Evolutionary conservation across 2,797 vertebrate genomes (phyloP), one percentile per base, ranked within the genome.

Genomic region (Chelonia mydas): DNA sequence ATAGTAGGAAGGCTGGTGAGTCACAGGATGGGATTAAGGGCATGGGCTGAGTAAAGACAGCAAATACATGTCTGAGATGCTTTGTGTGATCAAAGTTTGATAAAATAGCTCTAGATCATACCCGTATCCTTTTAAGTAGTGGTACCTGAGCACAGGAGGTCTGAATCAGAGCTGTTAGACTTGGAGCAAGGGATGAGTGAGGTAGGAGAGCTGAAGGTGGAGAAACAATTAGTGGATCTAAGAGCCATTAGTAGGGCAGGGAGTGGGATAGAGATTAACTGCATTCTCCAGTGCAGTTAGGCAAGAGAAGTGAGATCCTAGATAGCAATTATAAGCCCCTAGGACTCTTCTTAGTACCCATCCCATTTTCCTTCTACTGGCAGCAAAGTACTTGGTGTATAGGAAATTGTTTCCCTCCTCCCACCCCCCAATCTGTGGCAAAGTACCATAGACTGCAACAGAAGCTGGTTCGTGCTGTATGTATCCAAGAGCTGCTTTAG

Each of bases 1-100:
- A 0, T 49, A 88, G 0, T 41, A 4, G 53, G 4, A 4, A 3
- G 27, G 54, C 80, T 82, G 45, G 88, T 59, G 85, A 95, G 54
- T 84, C 57, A 21, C 1, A 65, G 80, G 51, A 25, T 80, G 83
- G 11, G 81, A 77, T 31, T 15, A 15, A 33, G 83, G 59, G 53
- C 53, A 3, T 76, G 23, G 11, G 57, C 78, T 92, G 87, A 65
- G 37, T 65, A 41, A 86, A 82, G 55, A 12, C n/a, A 28, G 27
- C 1, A 9, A 57, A 57, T 41, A 93, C 53, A 23, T 76, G 94
- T 50, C 53, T 84, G 33, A 33, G n/a, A 3, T 0, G 37, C 86
- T 4, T 87, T 95, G 15, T 0, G 33, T 92, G 82, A 85, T n/a
- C 47, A 85, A 25, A 87, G 49, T 33, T 81, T 15, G 25, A 72